Base-by-base conservation (phyloP, 30 jellyfish, hydroid and myxozoan genomes). In the Cassiopea andromeda region DNA sequence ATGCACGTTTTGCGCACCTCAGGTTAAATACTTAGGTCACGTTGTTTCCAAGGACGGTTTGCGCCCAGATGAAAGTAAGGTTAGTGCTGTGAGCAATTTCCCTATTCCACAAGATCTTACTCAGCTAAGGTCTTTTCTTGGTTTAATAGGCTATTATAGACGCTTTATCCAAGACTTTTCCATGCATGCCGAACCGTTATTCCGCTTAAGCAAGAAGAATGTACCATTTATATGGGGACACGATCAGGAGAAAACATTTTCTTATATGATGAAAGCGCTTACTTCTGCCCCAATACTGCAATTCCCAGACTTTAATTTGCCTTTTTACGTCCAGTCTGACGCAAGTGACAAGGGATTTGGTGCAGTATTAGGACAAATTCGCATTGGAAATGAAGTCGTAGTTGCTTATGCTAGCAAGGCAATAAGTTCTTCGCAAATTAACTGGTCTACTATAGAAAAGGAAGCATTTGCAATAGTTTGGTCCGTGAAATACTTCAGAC, bases 381-480 rank as follows among this genome's bases (percentile, higher is more conserved):
- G 79, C 70, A 46, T 83, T 43, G 97, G 94, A 4, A 5, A 15
- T 0, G 86, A 85, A 54, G 87, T 61, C 9, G 93, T 75, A 16
- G 83, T 90, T 44, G 87, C 91, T n/a, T 90, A 82, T 75, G 93
- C 90, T 77, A 64, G 97, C 2, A 70, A 64, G 44, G 71, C 82
- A 2, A 10, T 90, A 15, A 49, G 61, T 7, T 8, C 74, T 27
- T 3, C 17, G 13, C 85, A 90, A 44, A 44, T 5, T 5, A 70
- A 60, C 44, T 83, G 75, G 82, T 90, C 94, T 4, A 64, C 90
- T 14, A 89, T 70, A 67, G 96, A 89, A 59, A 79, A 73, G 60
- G 87, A 89, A 73, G 96, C 96, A 6, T 89, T 83, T 15, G 97
- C 97, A 7, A 69, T 89, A 4, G 94, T 89, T 2, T 69, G 86